Evolutionary conservation across 35 echinoderm and acorn worm species (phyloP).

Genomic region (Strongylocentrotus purpuratus): DNA sequence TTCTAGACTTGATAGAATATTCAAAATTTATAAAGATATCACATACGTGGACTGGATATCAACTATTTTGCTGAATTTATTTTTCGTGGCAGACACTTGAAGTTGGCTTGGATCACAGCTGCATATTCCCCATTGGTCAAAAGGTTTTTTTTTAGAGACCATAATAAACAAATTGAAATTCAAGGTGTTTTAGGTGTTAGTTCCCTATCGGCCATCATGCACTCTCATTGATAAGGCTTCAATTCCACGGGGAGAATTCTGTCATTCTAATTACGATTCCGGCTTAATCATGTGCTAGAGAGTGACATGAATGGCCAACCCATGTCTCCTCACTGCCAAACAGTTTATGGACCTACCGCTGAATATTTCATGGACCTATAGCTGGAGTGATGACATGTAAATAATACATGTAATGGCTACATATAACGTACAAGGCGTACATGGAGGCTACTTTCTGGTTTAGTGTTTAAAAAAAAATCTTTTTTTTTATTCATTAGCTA

Average conservation of each 20-base stretch:
- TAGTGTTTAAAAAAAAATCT: too few species aligned
- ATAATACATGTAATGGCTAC: too few species aligned
- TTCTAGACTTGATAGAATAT: too few species aligned
- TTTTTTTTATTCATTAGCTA: too few species aligned
- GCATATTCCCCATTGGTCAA: not conserved
- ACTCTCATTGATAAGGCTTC: not conserved
- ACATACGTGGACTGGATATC: too few species aligned
- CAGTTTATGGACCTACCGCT: not conserved
- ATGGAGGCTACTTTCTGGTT: too few species aligned
- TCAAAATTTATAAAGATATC: too few species aligned
- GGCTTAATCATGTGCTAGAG: not conserved
- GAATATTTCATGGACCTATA: too few species aligned
- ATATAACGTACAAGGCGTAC: too few species aligned
- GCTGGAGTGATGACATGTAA: too few species aligned
- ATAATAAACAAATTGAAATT: not conserved
- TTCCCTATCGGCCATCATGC: not conserved
- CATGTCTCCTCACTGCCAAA: not conserved
- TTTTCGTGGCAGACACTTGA: too few species aligned
- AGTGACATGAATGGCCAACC: not conserved
- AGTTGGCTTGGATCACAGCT: not conserved
- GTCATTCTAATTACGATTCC: constrained; percentile 11
- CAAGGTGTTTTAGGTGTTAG: not conserved
- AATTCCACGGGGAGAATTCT: not conserved
- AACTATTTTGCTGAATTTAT: too few species aligned
- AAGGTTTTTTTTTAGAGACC: not conserved